Evolutionary conservation across 2,113 vertebrate species (phyloP).

Genomic region (Oriolus oriolus): DNA sequence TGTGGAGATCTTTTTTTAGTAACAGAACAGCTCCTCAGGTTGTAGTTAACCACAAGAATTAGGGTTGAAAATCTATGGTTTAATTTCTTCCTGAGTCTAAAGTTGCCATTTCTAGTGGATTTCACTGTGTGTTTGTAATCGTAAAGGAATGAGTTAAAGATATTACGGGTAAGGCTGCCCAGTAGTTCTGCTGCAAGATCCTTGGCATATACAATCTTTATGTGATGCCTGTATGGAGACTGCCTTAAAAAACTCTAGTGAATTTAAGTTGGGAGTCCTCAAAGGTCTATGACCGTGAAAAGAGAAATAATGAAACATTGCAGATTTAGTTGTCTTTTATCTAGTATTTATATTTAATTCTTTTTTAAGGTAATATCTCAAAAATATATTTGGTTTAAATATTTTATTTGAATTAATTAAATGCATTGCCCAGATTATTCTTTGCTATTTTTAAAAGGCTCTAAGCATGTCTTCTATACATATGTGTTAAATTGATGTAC

Average conservation of each 20-base stretch:
- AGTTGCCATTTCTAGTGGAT: not conserved
- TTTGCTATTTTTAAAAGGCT: not conserved
- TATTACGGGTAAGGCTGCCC: not conserved
- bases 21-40: not conserved
- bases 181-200: not conserved
- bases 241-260: not conserved
- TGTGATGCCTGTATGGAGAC: not conserved
- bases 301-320: not conserved
- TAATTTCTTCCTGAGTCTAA: not conserved
- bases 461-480: not conserved
- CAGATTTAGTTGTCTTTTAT: not conserved
- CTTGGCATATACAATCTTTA: not conserved
- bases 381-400: not conserved
- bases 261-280: not conserved
- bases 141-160: not conserved
- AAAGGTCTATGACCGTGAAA: not conserved
- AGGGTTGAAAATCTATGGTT: not conserved
- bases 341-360: not conserved
- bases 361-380: not conserved
- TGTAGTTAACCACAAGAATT: not conserved
- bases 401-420: not conserved
- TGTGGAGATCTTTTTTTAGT: not conserved
- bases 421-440: not conserved
- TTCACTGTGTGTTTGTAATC: not conserved
- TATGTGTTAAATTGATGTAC: not conserved